Percentiles rank a stretch among this genome's conserved stretches.
phyloP scores from a whole-genome alignment of 2,797 vertebrate species.

The Notamacropus eugenii region DNA sequence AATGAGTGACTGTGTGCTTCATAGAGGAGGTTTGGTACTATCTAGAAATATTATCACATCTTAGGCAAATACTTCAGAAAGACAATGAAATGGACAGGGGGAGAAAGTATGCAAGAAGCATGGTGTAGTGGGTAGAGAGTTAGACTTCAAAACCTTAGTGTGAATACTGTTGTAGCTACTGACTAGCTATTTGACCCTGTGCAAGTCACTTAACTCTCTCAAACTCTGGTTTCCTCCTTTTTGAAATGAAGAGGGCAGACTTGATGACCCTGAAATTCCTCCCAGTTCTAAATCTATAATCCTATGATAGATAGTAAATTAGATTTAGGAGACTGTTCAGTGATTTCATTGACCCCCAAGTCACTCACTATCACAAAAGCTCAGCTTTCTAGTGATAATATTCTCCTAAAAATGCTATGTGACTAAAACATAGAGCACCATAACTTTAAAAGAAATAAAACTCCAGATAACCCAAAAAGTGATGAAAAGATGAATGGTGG shows the following conservation, averaged over 20 bases:
- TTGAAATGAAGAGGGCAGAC: not conserved
- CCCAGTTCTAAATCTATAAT: not conserved
- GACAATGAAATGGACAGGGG: not conserved
- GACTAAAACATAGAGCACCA: not conserved
- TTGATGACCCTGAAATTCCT: not conserved
- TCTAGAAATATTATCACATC: not conserved
- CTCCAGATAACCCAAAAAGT: not conserved
- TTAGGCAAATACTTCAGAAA: not conserved
- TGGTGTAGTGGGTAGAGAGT: not conserved
- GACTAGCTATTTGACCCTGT: not conserved
- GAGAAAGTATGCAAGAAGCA: not conserved
- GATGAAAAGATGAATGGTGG: not conserved
- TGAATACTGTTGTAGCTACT: not conserved
- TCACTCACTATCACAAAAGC: not conserved
- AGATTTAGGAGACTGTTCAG: not conserved
- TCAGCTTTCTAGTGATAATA: not conserved
- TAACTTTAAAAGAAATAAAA: not conserved
- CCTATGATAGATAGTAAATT: not conserved
- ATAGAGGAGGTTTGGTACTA: not conserved
- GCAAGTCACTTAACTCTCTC: not conserved
- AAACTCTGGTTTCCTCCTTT: not conserved
- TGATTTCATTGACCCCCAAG: not conserved
- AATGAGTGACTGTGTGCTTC: not conserved
- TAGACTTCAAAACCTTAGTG: not conserved
- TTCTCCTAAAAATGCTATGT: not conserved